Evolutionary conservation across 2,888 invertebrate species (phyloP).

Genomic region (Melieria omissa): DNA sequence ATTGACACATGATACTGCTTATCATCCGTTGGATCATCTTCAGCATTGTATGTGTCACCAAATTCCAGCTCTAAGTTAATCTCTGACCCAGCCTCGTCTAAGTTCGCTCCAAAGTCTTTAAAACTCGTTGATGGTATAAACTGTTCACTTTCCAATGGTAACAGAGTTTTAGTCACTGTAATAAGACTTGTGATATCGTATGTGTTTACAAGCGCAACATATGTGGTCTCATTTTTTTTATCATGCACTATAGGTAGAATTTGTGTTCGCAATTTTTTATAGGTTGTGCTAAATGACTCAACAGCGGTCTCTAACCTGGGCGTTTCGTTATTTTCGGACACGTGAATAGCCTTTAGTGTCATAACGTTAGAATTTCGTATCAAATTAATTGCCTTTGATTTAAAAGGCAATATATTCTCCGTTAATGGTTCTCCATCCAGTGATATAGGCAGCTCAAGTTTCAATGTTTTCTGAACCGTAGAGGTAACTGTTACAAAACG

Average conservation of each 20-base stretch:
- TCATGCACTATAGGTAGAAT: slow-evolving; percentile 84
- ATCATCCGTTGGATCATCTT: slow-evolving; percentile 64
- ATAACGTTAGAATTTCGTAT: slow-evolving; percentile 82
- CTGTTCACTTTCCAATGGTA: slow-evolving; percentile 87
- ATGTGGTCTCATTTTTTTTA: slow-evolving; percentile 76
- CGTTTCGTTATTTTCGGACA: slow-evolving; percentile 79
- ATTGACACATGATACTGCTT: background rate
- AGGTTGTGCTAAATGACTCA: slow-evolving; percentile 92
- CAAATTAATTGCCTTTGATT: slow-evolving; percentile 69
- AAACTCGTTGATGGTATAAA: slow-evolving; percentile 87
- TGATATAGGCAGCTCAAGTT: slow-evolving; percentile 68
- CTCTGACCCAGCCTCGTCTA: slow-evolving; percentile 91
- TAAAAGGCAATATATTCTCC: slow-evolving; percentile 86
- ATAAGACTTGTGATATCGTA: slow-evolving; percentile 88
- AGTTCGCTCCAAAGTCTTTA: slow-evolving; percentile 87
- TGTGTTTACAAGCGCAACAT: slow-evolving; percentile 87
- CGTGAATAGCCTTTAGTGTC: slow-evolving; percentile 82
- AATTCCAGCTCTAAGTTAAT: slow-evolving; percentile 87
- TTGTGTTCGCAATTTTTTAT: slow-evolving; percentile 88
- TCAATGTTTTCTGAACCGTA: slow-evolving; percentile 83
- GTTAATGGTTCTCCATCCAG: slow-evolving; percentile 80
- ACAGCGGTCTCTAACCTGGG: slow-evolving; percentile 89
- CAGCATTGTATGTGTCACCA: slow-evolving; percentile 79
- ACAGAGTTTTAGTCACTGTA: slow-evolving; percentile 89
- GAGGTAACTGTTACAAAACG: slow-evolving; percentile 89